These are phyloP conservation scores for Platalea minor DNA, from an alignment of 2,797 vertebrate genomes.

Conservation along the genomic window DNA sequence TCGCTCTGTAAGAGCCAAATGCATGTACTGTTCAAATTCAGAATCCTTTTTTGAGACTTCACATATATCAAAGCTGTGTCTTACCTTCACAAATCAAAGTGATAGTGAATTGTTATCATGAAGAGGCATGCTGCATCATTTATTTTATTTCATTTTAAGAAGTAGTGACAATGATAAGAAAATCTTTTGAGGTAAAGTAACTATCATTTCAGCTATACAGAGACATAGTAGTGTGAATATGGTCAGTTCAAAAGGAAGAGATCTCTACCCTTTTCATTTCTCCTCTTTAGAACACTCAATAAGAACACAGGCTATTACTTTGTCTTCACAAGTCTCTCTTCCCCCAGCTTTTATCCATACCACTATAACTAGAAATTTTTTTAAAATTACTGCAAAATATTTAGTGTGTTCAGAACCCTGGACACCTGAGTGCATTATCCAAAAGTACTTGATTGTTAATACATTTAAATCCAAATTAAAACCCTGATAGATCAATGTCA, in stretches of 20 bases:
- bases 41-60: not conserved
- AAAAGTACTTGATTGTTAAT: not conserved
- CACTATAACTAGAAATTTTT: not conserved
- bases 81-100: not conserved
- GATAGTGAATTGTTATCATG: constrained; percentile 15
- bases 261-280: not conserved
- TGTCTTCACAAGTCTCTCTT: not conserved
- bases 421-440: not conserved
- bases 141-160: constrained; percentile 73
- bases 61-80: not conserved
- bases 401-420: not conserved
- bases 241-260: not conserved
- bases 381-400: not conserved
- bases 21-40: not conserved
- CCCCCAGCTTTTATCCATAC: not conserved
- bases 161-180: constrained; percentile 31
- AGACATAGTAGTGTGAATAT: not conserved
- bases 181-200: constrained; percentile 2
- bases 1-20: not conserved
- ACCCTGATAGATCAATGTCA: not conserved
- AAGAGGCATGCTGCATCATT: constrained; percentile 55
- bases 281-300: not conserved
- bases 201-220: constrained; percentile 2
- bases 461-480: not conserved
- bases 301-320: not conserved